Conservation (phyloP, 2,888 invertebrate genomes). For the Lathronympha strigana region DNA sequence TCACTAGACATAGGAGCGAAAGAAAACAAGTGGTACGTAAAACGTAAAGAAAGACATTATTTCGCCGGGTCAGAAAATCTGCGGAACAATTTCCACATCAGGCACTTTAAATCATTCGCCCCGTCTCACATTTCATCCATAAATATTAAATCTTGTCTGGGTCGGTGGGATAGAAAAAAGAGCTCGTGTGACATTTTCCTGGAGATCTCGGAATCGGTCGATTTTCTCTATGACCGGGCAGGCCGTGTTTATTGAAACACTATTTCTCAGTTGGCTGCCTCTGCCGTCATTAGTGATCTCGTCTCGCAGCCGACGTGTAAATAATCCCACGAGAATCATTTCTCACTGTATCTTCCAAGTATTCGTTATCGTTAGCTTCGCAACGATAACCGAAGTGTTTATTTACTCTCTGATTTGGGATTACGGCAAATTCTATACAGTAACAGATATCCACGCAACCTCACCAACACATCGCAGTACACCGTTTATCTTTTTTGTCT, state of each 20-base stretch:
- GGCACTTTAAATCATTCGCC: slow-evolving; percentile 83
- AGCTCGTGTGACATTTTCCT: slow-evolving; percentile 77
- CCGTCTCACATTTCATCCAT: slow-evolving; percentile 82
- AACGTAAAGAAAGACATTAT: slow-evolving; percentile 80
- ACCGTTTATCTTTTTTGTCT: neutral
- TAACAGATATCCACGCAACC: no score
- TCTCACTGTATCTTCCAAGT: slow-evolving; percentile 32
- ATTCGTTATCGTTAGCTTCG: slow-evolving; percentile 3
- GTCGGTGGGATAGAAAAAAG: slow-evolving; percentile 75
- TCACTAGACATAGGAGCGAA: slow-evolving; percentile 59
- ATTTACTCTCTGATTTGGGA: no score
- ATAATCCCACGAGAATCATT: slow-evolving; percentile 45
- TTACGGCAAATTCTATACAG: no score
- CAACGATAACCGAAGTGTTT: slow-evolving; percentile 1
- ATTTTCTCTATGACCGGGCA: slow-evolving; percentile 79
- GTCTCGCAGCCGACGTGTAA: slow-evolving; percentile 46
- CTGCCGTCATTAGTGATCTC: slow-evolving; percentile 63
- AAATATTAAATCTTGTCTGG: slow-evolving; percentile 82
- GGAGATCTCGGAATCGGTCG: slow-evolving; percentile 80
- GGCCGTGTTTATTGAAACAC: slow-evolving; percentile 80
- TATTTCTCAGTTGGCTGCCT: slow-evolving; percentile 76
- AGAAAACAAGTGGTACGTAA: slow-evolving; percentile 81
- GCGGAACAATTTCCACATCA: slow-evolving; percentile 81
- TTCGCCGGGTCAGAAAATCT: slow-evolving; percentile 82
- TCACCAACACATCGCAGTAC: neutral